Percentiles rank a stretch among this genome's conserved stretches.
These are phyloP conservation scores for Drosophila longiperda DNA, from an alignment of 2,888 invertebrate genomes.

Conservation along the genomic window DNA sequence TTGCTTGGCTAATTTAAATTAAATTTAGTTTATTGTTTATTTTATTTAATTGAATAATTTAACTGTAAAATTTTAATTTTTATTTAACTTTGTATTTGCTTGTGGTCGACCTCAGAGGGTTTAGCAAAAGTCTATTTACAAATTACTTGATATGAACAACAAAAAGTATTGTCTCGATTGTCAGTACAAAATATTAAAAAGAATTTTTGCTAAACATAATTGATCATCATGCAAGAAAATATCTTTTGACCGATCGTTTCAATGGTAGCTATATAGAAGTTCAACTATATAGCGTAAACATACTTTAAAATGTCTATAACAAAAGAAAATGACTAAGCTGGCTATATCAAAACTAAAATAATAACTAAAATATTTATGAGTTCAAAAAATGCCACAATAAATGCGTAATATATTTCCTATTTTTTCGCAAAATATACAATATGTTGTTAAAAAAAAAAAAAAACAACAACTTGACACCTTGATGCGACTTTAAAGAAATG, in stretches of 20 bases:
- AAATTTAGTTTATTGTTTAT: not conserved
- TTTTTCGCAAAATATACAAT: not conserved
- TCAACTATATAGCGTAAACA: not conserved
- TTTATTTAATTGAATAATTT: not conserved
- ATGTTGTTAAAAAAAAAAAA: not conserved
- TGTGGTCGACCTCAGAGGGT: not conserved
- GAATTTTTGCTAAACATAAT: not conserved
- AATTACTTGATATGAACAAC: not conserved
- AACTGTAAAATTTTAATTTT: not conserved
- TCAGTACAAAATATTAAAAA: not conserved
- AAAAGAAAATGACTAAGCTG: not conserved
- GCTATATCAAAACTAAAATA: not conserved
- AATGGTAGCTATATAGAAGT: not conserved
- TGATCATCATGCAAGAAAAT: not conserved
- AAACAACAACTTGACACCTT: not conserved
- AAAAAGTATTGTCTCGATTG: not conserved
- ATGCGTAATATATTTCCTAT: not conserved
- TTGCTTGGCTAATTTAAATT: not conserved
- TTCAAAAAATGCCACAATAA: not conserved
- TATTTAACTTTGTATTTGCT: not conserved
- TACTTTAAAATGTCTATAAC: not conserved
- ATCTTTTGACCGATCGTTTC: not conserved
- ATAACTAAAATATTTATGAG: not conserved
- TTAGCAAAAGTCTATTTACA: not conserved
- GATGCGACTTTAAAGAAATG: not conserved